phyloP scores from a whole-genome alignment of 92 coral and sea anemone species.

The Chrysogorgia sp. region DNA sequence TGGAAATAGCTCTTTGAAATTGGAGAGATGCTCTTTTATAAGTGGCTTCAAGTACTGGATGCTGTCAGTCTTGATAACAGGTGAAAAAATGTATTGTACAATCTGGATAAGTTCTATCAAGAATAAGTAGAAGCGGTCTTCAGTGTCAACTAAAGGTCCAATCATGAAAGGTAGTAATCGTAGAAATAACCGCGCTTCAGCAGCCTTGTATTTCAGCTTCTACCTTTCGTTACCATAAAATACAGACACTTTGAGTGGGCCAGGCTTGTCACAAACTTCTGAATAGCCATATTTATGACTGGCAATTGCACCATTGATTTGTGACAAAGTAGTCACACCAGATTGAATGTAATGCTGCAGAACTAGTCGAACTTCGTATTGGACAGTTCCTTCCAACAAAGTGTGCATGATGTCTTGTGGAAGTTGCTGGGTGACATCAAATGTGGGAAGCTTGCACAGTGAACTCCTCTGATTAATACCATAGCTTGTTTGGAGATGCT shows the following conservation, averaged over 20 bases:
- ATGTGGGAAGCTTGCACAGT: slow-evolving; percentile 13
- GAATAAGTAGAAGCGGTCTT: slow-evolving; percentile 12
- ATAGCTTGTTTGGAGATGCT: slow-evolving; percentile 26
- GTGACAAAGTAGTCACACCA: slow-evolving; percentile 15
- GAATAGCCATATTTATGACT: slow-evolving; percentile 49
- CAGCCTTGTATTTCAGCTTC: no score
- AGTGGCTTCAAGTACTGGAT: slow-evolving; percentile 28
- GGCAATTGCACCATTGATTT: slow-evolving; percentile 29
- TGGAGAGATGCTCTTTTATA: slow-evolving; percentile 13
- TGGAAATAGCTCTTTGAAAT: slow-evolving; percentile 23
- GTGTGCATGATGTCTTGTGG: slow-evolving; percentile 38
- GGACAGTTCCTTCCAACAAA: slow-evolving; percentile 27
- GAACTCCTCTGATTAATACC: slow-evolving; percentile 9
- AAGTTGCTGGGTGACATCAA: slow-evolving; percentile 31
- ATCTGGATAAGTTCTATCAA: slow-evolving; percentile 31
- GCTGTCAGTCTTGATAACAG: slow-evolving; percentile 2
- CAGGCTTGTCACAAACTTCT: slow-evolving; percentile 54
- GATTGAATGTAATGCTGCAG: slow-evolving; percentile 27
- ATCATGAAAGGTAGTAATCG: slow-evolving; percentile 15
- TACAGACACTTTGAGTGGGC: slow-evolving; percentile 21
- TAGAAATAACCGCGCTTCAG: slow-evolving; percentile 13
- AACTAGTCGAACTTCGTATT: slow-evolving; percentile 26
- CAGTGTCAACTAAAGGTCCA: slow-evolving; percentile 17
- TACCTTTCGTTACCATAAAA: no score
- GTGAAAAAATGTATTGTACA: slow-evolving; percentile 24